Conservation (phyloP, 2,888 invertebrate species). For the Griposia aprilina region DNA sequence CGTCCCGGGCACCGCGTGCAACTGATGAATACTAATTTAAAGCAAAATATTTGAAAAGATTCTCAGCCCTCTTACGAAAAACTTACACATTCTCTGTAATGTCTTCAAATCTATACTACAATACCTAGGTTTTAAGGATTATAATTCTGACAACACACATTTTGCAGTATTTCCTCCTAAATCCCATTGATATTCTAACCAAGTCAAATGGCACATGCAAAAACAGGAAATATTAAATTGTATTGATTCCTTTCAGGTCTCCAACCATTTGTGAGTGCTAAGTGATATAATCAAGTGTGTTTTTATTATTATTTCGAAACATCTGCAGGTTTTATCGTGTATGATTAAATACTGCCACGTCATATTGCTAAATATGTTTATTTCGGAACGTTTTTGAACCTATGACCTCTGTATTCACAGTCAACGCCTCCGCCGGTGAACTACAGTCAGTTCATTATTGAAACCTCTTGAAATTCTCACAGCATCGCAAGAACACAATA, state of each 20-base stretch:
- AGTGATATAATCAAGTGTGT: neutral
- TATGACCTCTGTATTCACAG: neutral
- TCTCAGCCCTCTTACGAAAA: neutral
- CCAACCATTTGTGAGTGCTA: neutral
- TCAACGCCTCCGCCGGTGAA: neutral
- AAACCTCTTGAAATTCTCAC: slow-evolving; percentile 36
- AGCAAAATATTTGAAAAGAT: neutral
- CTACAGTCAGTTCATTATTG: slow-evolving; percentile 18
- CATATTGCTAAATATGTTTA: too few relatives aligned
- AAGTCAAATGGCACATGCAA: neutral
- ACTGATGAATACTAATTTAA: neutral
- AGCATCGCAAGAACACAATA: slow-evolving; percentile 42
- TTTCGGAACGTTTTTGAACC: neutral
- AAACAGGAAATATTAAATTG: neutral
- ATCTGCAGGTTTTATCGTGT: neutral
- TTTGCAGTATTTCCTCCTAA: neutral
- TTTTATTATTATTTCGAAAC: neutral
- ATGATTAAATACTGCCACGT: too few relatives aligned
- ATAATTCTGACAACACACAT: too few relatives aligned
- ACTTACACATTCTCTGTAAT: neutral
- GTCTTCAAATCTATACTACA: neutral
- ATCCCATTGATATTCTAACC: neutral
- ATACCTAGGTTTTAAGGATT: neutral
- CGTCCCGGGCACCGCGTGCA: neutral
- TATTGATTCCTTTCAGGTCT: neutral